These are phyloP conservation scores for Macrotus californicus DNA, from an alignment of 2,113 vertebrate species.

Conservation along the genomic window DNA sequence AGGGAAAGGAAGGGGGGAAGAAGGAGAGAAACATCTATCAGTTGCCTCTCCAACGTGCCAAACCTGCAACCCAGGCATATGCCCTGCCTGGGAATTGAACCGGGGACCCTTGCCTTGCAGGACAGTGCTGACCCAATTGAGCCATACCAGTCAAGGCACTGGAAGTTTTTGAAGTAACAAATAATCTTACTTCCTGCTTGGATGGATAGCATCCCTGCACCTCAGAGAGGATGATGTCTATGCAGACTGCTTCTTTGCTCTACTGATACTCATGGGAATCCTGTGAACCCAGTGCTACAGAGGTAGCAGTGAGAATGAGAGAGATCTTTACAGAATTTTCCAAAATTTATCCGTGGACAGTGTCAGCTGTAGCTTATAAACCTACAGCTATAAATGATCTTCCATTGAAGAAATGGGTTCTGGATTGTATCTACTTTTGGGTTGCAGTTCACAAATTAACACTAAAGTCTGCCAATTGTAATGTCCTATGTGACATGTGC, in stretches of 20 bases:
- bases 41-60: no score
- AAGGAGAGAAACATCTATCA: no score
- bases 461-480: neutral
- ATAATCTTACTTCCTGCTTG: neutral
- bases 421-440: neutral
- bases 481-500: neutral
- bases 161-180: neutral
- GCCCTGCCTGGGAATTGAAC: no score
- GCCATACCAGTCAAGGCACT: no score
- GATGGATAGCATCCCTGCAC: neutral
- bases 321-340: neutral
- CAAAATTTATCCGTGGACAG: neutral
- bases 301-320: neutral
- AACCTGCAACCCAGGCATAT: no score
- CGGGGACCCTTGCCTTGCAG: no score
- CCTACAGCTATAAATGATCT: neutral
- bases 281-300: neutral
- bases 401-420: neutral
- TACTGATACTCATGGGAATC: neutral
- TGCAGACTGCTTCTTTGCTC: neutral
- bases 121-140: no score
- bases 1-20: no score
- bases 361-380: neutral
- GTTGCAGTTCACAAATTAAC: neutral
- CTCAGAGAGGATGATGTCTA: neutral